A percentile compares a stretch with the other conserved stretches of the same genome.
These are phyloP conservation scores for Pseudochromis fuscus DNA, from an alignment of 2,797 vertebrate species.

Conservation along the genomic window DNA sequence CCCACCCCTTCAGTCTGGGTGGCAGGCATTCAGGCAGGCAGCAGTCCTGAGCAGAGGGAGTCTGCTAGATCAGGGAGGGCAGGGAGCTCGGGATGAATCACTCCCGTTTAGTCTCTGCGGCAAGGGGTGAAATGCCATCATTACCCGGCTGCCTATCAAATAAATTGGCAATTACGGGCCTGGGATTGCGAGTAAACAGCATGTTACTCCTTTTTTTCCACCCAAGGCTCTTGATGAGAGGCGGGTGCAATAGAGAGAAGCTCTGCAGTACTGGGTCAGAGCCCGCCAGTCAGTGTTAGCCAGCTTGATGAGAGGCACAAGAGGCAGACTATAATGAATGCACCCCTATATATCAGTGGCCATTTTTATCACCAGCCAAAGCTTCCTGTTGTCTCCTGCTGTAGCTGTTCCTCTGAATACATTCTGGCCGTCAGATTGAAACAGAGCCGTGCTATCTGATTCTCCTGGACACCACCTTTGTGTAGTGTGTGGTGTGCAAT, in stretches of 20 bases:
- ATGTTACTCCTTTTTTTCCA: constrained; percentile 87
- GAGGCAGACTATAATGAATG: constrained; percentile 88
- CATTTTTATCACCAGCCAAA: constrained; percentile 55
- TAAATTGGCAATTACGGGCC: constrained; percentile 99
- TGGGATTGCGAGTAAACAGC: constrained; percentile 97
- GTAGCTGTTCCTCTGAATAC: constrained; percentile 13
- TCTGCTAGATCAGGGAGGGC: constrained; percentile 92
- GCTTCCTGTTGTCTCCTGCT: constrained; percentile 46
- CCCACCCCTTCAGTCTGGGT: constrained; percentile 84
- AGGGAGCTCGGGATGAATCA: constrained; percentile 90
- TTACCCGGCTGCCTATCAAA: constrained; percentile 99
- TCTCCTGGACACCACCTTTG: constrained; percentile 7
- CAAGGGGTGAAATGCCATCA: constrained; percentile 98
- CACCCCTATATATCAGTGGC: constrained; percentile 70
- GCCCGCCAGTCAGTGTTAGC: constrained; percentile 80
- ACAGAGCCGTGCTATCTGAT: constrained; percentile 57
- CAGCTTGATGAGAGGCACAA: constrained; percentile 87
- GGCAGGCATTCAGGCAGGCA: constrained; percentile 85
- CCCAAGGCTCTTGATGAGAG: constrained; percentile 87
- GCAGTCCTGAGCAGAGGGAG: constrained; percentile 90
- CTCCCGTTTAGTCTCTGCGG: constrained; percentile 96
- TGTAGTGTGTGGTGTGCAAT: constrained; percentile 8
- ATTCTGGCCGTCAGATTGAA: constrained; percentile 56
- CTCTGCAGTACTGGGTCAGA: constrained; percentile 88
- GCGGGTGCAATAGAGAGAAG: constrained; percentile 85